phyloP scores from a whole-genome alignment of 2,113 vertebrate genomes.

The Ornithorhynchus anatinus region DNA sequence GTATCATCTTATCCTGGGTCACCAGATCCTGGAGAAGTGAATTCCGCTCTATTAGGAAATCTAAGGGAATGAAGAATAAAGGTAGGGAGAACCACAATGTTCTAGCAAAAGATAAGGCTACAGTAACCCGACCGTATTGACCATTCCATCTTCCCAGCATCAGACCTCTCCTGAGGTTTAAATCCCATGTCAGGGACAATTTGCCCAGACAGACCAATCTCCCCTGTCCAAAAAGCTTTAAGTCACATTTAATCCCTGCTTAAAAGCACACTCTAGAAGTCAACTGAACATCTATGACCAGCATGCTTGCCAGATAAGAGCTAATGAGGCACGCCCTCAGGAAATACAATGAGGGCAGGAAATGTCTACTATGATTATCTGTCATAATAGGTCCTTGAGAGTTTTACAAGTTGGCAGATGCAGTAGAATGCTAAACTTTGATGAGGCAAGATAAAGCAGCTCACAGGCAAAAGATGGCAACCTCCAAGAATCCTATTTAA shows the following conservation, averaged over 20 bases:
- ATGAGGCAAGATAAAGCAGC: neutral
- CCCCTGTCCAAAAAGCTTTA: constrained; percentile 9
- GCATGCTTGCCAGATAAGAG: neutral
- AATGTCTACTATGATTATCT: neutral
- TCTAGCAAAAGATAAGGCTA: accelerated
- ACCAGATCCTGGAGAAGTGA: neutral
- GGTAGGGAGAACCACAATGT: neutral
- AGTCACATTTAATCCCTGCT: neutral
- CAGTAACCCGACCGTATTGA: no score
- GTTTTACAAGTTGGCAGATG: neutral
- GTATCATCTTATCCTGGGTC: neutral
- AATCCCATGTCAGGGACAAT: neutral
- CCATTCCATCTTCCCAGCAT: neutral
- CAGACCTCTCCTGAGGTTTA: neutral
- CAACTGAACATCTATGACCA: neutral
- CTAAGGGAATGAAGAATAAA: neutral
- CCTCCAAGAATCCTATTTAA: constrained; percentile 10
- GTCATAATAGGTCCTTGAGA: neutral
- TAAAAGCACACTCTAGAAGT: neutral
- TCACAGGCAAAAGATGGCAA: neutral
- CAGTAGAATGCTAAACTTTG: neutral
- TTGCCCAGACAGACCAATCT: neutral
- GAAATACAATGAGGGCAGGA: accelerated
- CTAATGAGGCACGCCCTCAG: neutral
- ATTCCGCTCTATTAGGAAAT: neutral